Conservation (phyloP, 2,113 vertebrate genomes). For the Nipponia nippon region DNA sequence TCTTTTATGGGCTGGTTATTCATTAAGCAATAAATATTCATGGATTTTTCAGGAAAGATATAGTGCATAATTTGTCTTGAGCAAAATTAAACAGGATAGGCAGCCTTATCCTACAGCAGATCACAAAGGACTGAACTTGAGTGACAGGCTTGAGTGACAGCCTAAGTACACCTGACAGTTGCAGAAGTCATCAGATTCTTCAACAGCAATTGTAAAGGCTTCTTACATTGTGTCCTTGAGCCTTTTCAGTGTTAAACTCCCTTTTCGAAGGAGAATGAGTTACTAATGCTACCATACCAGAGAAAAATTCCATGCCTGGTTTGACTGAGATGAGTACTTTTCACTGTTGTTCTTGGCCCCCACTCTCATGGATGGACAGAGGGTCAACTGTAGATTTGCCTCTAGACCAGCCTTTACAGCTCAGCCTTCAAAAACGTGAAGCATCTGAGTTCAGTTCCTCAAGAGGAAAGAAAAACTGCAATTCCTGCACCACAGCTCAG, state of each 20-base stretch:
- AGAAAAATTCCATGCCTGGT: not conserved
- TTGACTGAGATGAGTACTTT: not conserved
- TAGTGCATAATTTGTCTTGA: slow-evolving; percentile 14
- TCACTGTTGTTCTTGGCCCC: not conserved
- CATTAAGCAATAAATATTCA: slow-evolving; percentile 16
- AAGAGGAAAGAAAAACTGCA: not conserved
- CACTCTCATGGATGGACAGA: not conserved
- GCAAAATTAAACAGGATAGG: not conserved
- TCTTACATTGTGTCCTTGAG: not conserved
- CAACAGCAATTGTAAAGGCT: not conserved
- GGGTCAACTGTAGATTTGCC: not conserved
- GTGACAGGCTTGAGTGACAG: not conserved
- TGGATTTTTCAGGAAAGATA: not conserved
- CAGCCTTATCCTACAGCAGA: not conserved
- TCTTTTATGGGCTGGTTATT: slow-evolving; percentile 19
- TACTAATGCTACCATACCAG: not conserved
- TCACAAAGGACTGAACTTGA: slow-evolving; percentile 1
- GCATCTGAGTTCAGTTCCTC: not conserved
- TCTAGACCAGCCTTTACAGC: not conserved
- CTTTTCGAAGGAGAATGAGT: not conserved
- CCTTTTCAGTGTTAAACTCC: not conserved
- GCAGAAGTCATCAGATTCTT: not conserved
- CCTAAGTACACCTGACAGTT: not conserved
- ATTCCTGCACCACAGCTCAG: not conserved
- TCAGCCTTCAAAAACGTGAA: not conserved